phyloP scores from a whole-genome alignment of 2,888 invertebrate species.

The Epinotia demarniana region DNA sequence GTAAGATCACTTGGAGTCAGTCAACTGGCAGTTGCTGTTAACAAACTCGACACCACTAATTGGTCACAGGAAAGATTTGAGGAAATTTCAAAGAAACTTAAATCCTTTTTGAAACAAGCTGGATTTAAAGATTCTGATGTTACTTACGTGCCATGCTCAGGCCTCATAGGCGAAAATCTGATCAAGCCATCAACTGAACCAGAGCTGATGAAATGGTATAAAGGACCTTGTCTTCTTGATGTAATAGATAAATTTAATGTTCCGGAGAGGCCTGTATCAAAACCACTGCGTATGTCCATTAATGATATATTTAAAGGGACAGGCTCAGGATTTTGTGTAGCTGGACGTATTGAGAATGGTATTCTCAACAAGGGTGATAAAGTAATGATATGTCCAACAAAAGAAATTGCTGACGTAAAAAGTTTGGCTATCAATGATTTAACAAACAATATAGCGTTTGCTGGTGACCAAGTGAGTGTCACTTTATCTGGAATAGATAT shows the following conservation, averaged over 20 bases:
- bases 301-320: slow-evolving; percentile 98
- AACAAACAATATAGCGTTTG: slow-evolving; percentile 91
- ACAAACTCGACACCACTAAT: slow-evolving; percentile 97
- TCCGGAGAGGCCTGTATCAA: slow-evolving; percentile 93
- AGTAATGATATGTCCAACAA: slow-evolving; percentile 93
- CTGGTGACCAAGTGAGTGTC: slow-evolving; percentile 96
- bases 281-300: slow-evolving; percentile 96
- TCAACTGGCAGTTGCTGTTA: slow-evolving; percentile 97
- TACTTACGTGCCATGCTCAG: slow-evolving; percentile 97
- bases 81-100: slow-evolving; percentile 93
- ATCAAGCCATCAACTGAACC: slow-evolving; percentile 87
- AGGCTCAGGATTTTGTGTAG: slow-evolving; percentile 95
- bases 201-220: slow-evolving; percentile 90
- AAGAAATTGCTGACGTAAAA: slow-evolving; percentile 93
- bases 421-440: slow-evolving; percentile 90
- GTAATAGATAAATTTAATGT: slow-evolving; percentile 95
- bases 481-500: slow-evolving; percentile 93
- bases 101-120: slow-evolving; percentile 93
- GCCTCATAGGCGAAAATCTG: slow-evolving; percentile 97
- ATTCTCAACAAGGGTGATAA: slow-evolving; percentile 93
- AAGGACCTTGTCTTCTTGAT: slow-evolving; percentile 92
- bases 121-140: slow-evolving; percentile 95
- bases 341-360: slow-evolving; percentile 97
- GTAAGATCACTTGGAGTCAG: slow-evolving; percentile 95
- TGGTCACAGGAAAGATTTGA: slow-evolving; percentile 97